phyloP scores from a whole-genome alignment of 2,797 vertebrate genomes.

The Fistularia tabacaria region DNA sequence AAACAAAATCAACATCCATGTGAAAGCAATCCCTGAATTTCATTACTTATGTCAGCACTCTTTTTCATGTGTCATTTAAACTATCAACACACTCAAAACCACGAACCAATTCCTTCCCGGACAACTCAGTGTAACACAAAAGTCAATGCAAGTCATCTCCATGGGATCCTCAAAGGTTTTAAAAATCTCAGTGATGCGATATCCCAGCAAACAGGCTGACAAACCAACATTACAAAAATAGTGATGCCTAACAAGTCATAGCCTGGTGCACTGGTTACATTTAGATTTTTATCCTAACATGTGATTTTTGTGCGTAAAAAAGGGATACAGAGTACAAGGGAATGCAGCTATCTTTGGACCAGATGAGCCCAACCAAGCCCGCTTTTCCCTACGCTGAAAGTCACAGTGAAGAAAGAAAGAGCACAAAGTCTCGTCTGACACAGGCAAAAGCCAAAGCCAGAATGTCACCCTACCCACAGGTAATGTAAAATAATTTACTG shows the following conservation, averaged over 20 bases:
- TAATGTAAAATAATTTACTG: constrained; percentile 53
- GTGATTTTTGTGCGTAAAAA: constrained; percentile 17
- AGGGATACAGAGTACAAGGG: constrained; percentile 95
- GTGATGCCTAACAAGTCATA: background rate
- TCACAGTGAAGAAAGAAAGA: constrained; percentile 84
- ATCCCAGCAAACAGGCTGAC: too few relatives aligned
- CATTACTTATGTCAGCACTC: too few relatives aligned
- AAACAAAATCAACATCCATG: too few relatives aligned
- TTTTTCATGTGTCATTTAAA: background rate
- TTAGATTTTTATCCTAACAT: constrained; percentile 5
- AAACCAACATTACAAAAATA: too few relatives aligned
- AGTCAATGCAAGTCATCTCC: too few relatives aligned
- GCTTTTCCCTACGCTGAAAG: constrained; percentile 84
- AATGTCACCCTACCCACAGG: constrained; percentile 92
- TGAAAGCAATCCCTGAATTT: background rate
- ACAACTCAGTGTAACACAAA: too few relatives aligned
- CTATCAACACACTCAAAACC: background rate
- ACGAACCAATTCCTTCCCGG: background rate
- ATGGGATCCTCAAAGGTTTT: background rate
- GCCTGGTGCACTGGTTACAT: too few relatives aligned
- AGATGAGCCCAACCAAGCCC: constrained; percentile 88
- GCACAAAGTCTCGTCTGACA: constrained; percentile 81
- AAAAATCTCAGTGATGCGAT: background rate
- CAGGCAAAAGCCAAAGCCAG: constrained; percentile 85
- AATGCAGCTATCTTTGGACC: constrained; percentile 91